phyloP scores from a whole-genome alignment of 1,140 invertebrate genomes.

The Orchestia grillus region DNA sequence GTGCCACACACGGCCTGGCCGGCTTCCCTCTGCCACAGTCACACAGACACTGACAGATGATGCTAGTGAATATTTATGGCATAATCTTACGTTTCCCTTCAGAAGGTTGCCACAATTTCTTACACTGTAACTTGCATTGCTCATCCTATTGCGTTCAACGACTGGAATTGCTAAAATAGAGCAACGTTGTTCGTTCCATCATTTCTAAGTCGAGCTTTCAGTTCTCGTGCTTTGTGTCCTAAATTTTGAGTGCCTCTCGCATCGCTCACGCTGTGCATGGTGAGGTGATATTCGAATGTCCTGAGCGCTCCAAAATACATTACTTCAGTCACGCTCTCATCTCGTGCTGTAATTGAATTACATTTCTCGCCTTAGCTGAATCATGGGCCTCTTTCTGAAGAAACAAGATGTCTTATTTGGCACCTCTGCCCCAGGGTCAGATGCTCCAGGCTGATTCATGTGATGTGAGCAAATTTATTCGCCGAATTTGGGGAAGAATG shows the following conservation, averaged over 20 bases:
- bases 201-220: not conserved
- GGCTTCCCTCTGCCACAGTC: constrained; percentile 71
- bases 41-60: constrained; percentile 58
- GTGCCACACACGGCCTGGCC: constrained; percentile 88
- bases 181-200: not conserved
- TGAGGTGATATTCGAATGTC: not conserved
- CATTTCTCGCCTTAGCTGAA: not conserved
- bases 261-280: constrained; percentile 62
- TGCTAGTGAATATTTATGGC: not conserved
- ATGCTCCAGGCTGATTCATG: not conserved
- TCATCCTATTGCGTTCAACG: not conserved
- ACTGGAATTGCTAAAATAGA: not conserved
- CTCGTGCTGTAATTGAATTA: not conserved
- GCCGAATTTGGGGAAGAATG: not conserved
- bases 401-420: not conserved
- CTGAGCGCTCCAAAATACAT: not conserved
- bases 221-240: constrained; percentile 76
- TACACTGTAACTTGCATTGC: not conserved
- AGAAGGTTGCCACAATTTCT: not conserved
- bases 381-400: not conserved
- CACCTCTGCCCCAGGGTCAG: not conserved
- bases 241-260: constrained; percentile 78
- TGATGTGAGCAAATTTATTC: not conserved
- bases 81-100: not conserved
- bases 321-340: not conserved